Percentiles rank a stretch among this genome's conserved stretches.
phyloP scores from a whole-genome alignment of 2,888 invertebrate genomes.

The Perdita meconis region DNA sequence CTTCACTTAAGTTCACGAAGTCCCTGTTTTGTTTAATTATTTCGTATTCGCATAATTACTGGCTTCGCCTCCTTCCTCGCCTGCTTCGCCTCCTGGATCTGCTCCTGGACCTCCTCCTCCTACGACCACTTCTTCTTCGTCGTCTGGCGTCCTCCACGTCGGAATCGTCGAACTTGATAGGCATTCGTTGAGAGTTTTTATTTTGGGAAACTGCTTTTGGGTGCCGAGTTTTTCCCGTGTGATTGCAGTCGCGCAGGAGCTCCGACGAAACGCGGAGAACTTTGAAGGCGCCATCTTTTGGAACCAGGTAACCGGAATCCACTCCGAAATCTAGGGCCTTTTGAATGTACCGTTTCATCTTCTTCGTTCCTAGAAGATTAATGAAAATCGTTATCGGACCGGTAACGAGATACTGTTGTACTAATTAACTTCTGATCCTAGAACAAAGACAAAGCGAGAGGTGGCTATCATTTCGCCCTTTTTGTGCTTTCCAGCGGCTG shows the following conservation, averaged over 20 bases:
- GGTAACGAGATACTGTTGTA: too few relatives aligned
- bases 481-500: too few relatives aligned
- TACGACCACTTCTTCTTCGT: constrained; percentile 18
- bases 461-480: too few relatives aligned
- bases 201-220: constrained; percentile 27
- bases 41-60: constrained; percentile 18
- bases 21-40: background rate
- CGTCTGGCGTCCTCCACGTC: constrained; percentile 58
- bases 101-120: constrained; percentile 43
- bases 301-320: constrained; percentile 72
- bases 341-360: constrained; percentile 68
- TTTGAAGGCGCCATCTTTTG: constrained; percentile 63
- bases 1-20: background rate
- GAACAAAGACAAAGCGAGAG: too few relatives aligned
- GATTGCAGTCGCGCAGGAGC: constrained; percentile 47
- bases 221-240: background rate
- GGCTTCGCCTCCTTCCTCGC: constrained; percentile 47
- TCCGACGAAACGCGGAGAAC: constrained; percentile 74
- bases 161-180: constrained; percentile 37
- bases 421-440: too few relatives aligned
- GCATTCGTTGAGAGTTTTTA: constrained; percentile 24
- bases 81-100: constrained; percentile 42
- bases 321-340: constrained; percentile 74
- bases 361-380: constrained; percentile 46
- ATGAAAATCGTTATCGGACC: background rate